phyloP scores from a whole-genome alignment of 23 tunicate species.

The Diplosoma virens region DNA sequence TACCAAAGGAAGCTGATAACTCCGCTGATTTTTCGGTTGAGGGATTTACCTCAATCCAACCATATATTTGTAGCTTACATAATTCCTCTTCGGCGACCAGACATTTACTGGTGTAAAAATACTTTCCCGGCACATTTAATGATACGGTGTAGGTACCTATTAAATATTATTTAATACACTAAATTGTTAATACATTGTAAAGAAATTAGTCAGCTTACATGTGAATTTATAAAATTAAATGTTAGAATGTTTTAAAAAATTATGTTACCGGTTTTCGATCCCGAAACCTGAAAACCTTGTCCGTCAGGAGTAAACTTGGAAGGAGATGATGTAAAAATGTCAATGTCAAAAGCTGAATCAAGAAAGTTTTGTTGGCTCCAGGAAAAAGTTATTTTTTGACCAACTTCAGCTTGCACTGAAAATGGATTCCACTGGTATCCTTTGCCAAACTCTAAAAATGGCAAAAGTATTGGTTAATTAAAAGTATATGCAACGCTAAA shows the following conservation, averaged over 20 bases:
- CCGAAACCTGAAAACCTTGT: constrained; percentile 36
- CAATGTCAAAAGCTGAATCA: constrained; percentile 24
- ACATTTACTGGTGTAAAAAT: constrained; percentile 50
- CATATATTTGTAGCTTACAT: constrained; percentile 51
- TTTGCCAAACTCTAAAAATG: constrained; percentile 48
- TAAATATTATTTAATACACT: too few relatives aligned
- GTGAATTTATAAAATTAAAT: too few relatives aligned
- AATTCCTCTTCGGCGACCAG: constrained; percentile 5
- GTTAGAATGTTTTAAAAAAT: too few relatives aligned
- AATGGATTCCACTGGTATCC: constrained; percentile 82
- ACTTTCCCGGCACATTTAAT: constrained; percentile 39
- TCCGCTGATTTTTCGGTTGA: background rate
- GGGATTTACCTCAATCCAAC: constrained; percentile 25
- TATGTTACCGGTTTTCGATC: constrained; percentile 13
- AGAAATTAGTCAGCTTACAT: too few relatives aligned
- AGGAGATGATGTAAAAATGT: constrained; percentile 1
- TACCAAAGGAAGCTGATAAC: background rate
- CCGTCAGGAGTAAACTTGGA: constrained; percentile 1
- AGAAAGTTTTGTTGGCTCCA: constrained; percentile 44
- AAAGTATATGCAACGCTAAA: too few relatives aligned
- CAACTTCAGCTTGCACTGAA: constrained; percentile 22
- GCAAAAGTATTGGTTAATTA: too few relatives aligned
- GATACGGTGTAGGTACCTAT: constrained; percentile 9
- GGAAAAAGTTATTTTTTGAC: constrained; percentile 50
- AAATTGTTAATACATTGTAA: too few relatives aligned